These are phyloP conservation scores for Halcyon badia DNA, from an alignment of 2,797 vertebrate species.

Conservation along the genomic window DNA sequence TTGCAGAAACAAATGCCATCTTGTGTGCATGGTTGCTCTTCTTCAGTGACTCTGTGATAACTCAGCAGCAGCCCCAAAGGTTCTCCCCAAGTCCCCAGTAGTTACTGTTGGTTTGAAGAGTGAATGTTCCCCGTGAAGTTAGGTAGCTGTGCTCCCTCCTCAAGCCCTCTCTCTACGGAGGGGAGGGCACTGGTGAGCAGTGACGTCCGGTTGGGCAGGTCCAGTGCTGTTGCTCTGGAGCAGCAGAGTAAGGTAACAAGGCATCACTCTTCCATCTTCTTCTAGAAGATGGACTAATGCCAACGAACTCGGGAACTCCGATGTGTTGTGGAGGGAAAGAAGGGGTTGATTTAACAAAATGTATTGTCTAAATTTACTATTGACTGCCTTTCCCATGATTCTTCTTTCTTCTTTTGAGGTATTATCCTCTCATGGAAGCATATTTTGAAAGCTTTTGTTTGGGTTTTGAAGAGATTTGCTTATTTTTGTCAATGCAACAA, in stretches of 20 bases:
- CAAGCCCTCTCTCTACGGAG: rapidly evolving
- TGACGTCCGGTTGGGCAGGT: neutral
- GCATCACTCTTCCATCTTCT: neutral
- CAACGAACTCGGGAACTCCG: neutral
- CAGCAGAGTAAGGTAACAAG: neutral
- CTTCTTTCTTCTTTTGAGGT: neutral
- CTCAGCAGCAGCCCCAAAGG: neutral
- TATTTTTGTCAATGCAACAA: neutral
- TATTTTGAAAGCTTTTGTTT: neutral
- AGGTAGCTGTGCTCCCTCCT: neutral
- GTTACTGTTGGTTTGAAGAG: neutral
- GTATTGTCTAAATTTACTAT: neutral
- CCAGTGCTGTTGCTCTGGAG: neutral
- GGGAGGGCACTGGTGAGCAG: neutral
- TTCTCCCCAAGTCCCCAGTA: neutral
- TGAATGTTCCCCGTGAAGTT: neutral
- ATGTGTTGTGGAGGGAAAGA: neutral
- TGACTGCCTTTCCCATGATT: neutral
- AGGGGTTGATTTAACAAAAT: neutral
- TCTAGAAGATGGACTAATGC: neutral
- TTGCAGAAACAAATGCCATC: neutral
- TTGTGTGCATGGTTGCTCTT: neutral
- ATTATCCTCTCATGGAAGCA: neutral
- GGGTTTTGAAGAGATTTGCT: neutral
- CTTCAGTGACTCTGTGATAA: neutral